Conservation (phyloP, 2,113 vertebrate species). For the Sorex araneus region DNA sequence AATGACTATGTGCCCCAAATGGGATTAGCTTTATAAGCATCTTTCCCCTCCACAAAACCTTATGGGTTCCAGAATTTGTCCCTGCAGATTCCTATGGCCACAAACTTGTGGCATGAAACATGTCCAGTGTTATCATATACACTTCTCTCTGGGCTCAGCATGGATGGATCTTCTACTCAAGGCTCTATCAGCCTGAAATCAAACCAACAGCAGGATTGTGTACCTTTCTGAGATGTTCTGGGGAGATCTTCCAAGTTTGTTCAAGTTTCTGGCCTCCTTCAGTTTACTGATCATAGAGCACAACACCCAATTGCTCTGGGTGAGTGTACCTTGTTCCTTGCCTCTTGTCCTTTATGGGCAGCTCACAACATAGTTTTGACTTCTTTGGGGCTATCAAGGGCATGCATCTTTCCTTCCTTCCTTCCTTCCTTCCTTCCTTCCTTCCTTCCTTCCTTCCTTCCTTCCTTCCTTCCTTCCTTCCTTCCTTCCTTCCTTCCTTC, state of each 20-base stretch:
- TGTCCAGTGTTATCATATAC: no score
- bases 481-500: no score
- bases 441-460: no score
- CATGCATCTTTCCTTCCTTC: no score
- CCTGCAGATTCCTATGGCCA: neutral
- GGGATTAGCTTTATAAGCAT: neutral
- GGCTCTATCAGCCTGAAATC: neutral
- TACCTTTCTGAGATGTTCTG: neutral
- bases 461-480: no score
- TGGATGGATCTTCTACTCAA: neutral
- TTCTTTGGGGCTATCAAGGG: neutral
- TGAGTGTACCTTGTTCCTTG: no score
- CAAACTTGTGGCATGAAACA: neutral
- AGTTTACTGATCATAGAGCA: neutral
- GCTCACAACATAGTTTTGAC: neutral
- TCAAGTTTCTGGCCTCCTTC: neutral
- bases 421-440: no score
- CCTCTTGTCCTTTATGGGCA: neutral
- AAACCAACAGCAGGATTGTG: neutral
- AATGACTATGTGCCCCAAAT: neutral
- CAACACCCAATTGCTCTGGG: no score
- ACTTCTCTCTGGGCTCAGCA: neutral
- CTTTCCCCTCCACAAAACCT: neutral
- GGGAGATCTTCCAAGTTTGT: neutral
- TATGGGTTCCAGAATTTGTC: neutral